Percentiles rank a stretch among this genome's conserved stretches.
Conservation (phyloP, 1,140 invertebrate genomes). For the Polypedilum pembai region DNA sequence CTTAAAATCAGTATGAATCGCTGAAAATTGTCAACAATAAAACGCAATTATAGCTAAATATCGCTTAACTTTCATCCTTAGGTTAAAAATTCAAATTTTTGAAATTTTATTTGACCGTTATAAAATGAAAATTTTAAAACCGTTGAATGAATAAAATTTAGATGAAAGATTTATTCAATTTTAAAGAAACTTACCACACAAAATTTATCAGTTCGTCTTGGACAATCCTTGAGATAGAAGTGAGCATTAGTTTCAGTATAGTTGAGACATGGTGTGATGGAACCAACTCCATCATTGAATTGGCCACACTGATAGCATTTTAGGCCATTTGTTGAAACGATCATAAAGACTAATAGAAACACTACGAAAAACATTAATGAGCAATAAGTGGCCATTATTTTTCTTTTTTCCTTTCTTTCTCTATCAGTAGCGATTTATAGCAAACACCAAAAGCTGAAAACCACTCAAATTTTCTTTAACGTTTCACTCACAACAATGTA, state of each 20-base stretch:
- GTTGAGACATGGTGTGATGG: conserved; percentile 71
- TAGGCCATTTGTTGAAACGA: conserved; percentile 43
- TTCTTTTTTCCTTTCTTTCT: background rate
- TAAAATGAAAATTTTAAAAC: too few species aligned
- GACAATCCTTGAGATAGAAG: conserved; percentile 59
- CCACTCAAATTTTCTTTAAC: background rate
- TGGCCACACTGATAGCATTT: conserved; percentile 68
- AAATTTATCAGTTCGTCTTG: conserved; percentile 50
- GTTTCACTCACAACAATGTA: too few species aligned
- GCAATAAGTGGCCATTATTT: conserved; percentile 17
- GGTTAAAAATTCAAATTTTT: too few species aligned
- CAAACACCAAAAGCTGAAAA: background rate
- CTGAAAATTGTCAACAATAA: too few species aligned
- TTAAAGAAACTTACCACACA: conserved; percentile 60
- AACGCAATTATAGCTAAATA: too few species aligned
- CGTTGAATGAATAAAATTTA: too few species aligned
- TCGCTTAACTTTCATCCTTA: too few species aligned
- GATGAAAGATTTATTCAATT: too few species aligned
- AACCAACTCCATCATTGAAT: conserved; percentile 72
- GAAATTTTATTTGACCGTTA: too few species aligned
- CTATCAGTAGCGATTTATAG: background rate
- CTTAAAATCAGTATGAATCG: too few species aligned
- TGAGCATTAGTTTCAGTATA: conserved; percentile 53
- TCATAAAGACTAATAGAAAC: conserved; percentile 21
- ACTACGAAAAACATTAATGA: conserved; percentile 20